Conservation (phyloP, 2,113 vertebrate genomes). For the Ptyas mucosa region DNA sequence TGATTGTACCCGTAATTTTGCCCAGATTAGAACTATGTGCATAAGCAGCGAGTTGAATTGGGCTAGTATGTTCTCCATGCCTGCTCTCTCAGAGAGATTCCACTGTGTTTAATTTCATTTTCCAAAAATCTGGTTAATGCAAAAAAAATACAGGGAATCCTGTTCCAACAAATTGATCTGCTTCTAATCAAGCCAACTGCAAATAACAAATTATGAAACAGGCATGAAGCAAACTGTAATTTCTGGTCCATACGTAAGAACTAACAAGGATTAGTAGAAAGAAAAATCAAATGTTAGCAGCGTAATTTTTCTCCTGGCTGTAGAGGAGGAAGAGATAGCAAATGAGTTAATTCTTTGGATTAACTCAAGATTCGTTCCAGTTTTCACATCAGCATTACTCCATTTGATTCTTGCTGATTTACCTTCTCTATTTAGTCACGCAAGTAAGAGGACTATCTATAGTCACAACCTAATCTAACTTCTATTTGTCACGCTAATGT, state of each 20-base stretch:
- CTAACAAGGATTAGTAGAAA: background rate
- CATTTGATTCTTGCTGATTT: background rate
- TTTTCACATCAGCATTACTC: background rate
- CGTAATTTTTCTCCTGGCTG: background rate
- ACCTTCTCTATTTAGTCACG: background rate
- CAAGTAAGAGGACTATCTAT: background rate
- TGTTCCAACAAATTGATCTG: background rate
- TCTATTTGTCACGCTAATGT: background rate
- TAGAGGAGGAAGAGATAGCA: background rate
- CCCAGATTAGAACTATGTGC: background rate
- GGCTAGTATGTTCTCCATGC: background rate
- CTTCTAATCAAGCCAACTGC: background rate
- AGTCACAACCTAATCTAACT: background rate
- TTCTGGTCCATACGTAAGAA: background rate
- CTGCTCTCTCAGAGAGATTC: background rate
- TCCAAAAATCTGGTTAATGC: background rate
- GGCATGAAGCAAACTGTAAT: background rate
- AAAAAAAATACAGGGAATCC: background rate
- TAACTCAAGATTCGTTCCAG: background rate
- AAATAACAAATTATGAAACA: background rate
- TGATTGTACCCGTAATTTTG: background rate
- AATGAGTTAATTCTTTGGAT: background rate
- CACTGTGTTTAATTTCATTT: background rate
- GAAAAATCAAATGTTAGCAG: no score
- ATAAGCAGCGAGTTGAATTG: background rate